phyloP scores from a whole-genome alignment of 2,113 vertebrate genomes.

The Antennarius striatus region DNA sequence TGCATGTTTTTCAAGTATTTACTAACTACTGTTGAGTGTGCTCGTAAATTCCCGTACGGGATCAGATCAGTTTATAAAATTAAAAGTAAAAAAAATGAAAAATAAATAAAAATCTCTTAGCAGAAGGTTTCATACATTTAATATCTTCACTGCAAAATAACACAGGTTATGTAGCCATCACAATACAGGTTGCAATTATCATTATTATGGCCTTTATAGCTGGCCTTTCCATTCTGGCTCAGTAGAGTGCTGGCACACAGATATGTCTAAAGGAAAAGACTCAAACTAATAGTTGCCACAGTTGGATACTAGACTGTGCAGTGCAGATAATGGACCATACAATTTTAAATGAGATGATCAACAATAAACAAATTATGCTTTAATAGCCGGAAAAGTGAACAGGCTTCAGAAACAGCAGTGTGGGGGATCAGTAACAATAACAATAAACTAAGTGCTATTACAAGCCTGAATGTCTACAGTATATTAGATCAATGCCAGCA shows the following conservation, averaged over 20 bases:
- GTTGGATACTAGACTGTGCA: conserved; percentile 26
- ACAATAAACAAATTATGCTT: conserved; percentile 42
- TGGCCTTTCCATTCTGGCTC: conserved; percentile 37
- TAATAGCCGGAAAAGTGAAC: conserved; percentile 42
- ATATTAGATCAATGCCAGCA: conserved; percentile 13
- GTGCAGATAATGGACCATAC: conserved; percentile 36
- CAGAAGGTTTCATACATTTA: not conserved
- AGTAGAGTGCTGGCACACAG: conserved; percentile 14
- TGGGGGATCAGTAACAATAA: too few species aligned
- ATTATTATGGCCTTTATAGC: conserved; percentile 34
- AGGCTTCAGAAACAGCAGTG: too few species aligned
- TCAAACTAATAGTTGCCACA: conserved; percentile 29
- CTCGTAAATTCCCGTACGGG: too few species aligned
- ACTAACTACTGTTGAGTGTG: too few species aligned
- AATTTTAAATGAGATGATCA: conserved; percentile 46
- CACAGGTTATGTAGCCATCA: not conserved
- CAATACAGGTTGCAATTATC: conserved; percentile 28
- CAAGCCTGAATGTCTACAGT: conserved; percentile 18
- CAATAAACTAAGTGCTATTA: conserved; percentile 4
- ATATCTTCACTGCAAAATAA: not conserved
- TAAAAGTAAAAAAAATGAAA: too few species aligned
- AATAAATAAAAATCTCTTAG: not conserved
- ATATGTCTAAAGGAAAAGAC: conserved; percentile 1
- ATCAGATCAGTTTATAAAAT: too few species aligned
- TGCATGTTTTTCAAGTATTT: too few species aligned